A percentile compares a stretch with the other conserved stretches of the same genome.
Evolutionary conservation across 2,797 vertebrate genomes (phyloP).

Genomic region (Cirrhinus mrigala): DNA sequence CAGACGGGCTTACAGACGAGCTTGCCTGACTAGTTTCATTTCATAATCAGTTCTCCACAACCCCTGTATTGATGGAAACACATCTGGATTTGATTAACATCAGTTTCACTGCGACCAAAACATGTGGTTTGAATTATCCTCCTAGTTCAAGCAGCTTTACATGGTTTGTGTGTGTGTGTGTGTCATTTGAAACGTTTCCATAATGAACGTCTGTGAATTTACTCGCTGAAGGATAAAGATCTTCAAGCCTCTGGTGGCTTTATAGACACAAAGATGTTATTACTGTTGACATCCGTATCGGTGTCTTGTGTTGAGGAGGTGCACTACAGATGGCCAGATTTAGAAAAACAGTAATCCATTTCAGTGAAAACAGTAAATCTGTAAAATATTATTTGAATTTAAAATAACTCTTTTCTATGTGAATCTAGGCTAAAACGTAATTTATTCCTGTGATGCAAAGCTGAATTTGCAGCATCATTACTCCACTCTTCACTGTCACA

Average conservation of each 20-base stretch:
- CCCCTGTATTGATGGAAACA: conserved; percentile 29
- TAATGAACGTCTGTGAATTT: conserved; percentile 39
- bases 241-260: conserved; percentile 4
- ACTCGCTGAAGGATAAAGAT: conserved; percentile 18
- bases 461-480: not conserved
- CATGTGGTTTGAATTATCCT: conserved; percentile 48
- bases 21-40: conserved; percentile 25
- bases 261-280: conserved; percentile 5
- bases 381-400: not conserved
- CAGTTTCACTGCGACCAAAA: conserved; percentile 51
- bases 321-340: not conserved
- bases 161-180: conserved; percentile 19
- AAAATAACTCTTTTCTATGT: not conserved
- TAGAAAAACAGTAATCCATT: no score
- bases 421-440: not conserved
- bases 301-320: not conserved
- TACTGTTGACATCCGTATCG: not conserved
- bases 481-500: not conserved
- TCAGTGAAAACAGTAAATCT: not conserved
- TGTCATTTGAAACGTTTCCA: conserved; percentile 20
- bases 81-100: conserved; percentile 55
- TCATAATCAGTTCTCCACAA: conserved; percentile 40
- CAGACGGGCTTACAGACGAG: not conserved
- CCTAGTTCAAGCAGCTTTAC: conserved; percentile 50
- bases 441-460: not conserved